A percentile compares a stretch with the other conserved stretches of the same genome.
These are phyloP conservation scores for Clarias platycephalus DNA, from an alignment of 2,797 vertebrate species.

Conservation along the genomic window DNA sequence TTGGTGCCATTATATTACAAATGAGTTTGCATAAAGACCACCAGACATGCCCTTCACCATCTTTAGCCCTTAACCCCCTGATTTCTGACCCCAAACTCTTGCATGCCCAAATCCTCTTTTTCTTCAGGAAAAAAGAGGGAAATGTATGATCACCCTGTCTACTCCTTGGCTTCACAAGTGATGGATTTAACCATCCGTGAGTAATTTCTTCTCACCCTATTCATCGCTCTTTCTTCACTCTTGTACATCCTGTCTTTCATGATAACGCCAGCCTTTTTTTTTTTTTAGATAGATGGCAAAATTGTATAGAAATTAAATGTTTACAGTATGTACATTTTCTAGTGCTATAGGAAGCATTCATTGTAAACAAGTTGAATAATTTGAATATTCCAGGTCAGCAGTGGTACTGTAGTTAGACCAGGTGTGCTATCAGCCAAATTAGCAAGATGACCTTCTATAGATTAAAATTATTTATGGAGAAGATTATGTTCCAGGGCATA, in stretches of 20 bases:
- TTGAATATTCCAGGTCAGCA: neutral
- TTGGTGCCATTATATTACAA: conserved; percentile 29
- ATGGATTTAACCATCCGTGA: conserved; percentile 99
- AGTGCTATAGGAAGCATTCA: neutral
- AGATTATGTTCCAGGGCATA: neutral
- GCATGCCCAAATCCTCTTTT: conserved; percentile 99
- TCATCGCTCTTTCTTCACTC: conserved; percentile 75
- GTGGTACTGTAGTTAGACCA: neutral
- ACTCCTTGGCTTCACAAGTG: conserved; percentile 99
- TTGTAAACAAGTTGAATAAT: neutral
- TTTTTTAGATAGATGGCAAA: neutral
- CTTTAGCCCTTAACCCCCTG: conserved; percentile 88
- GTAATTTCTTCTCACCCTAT: conserved; percentile 86
- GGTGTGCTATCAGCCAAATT: neutral
- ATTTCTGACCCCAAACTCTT: conserved; percentile 98
- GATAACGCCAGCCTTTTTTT: conserved; percentile 45
- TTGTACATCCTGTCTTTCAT: conserved; percentile 51
- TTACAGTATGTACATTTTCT: neutral
- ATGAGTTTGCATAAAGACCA: conserved; percentile 30
- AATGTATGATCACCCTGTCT: conserved; percentile 99
- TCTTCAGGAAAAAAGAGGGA: conserved; percentile 99
- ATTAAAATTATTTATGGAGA: neutral
- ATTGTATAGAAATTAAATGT: neutral
- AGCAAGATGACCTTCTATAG: neutral
- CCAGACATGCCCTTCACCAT: conserved; percentile 62